phyloP scores from a whole-genome alignment of 2,888 invertebrate species.

The Sicus ferrugineus region DNA sequence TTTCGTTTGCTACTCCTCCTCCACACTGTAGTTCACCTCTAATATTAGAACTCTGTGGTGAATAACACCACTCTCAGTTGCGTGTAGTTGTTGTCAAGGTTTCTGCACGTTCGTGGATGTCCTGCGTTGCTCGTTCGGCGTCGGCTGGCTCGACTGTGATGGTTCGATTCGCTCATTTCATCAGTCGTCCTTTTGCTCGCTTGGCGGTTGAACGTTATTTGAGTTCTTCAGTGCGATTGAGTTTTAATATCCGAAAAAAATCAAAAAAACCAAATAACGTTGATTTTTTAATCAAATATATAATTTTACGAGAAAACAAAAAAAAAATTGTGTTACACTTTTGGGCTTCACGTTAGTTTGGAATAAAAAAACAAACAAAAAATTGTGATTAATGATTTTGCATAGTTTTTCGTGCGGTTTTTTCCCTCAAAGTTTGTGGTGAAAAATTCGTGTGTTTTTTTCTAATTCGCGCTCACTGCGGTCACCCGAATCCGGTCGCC shows the following conservation, averaged over 20 bases:
- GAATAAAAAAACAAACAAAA: background rate
- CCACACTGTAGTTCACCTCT: background rate
- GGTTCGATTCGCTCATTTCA: constrained; percentile 2
- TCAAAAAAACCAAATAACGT: background rate
- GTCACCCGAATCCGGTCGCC: no score
- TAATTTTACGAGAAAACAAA: no score
- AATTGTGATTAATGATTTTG: background rate
- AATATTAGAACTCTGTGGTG: background rate
- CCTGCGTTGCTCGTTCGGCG: background rate
- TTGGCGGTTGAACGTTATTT: constrained; percentile 16
- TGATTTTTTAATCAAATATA: background rate
- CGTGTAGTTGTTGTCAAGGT: background rate
- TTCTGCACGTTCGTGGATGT: constrained; percentile 24
- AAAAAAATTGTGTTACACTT: no score
- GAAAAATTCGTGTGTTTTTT: constrained; percentile 10
- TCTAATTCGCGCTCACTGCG: background rate
- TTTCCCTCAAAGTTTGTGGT: background rate
- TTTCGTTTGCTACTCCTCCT: background rate
- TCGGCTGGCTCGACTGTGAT: constrained; percentile 7
- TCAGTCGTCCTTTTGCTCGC: constrained; percentile 32
- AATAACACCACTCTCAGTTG: background rate
- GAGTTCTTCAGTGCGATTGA: background rate
- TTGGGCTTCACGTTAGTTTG: background rate
- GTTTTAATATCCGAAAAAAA: background rate
- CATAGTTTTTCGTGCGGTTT: background rate